phyloP scores from a whole-genome alignment of 1,140 invertebrate species.

The Habropoda laboriosa region DNA sequence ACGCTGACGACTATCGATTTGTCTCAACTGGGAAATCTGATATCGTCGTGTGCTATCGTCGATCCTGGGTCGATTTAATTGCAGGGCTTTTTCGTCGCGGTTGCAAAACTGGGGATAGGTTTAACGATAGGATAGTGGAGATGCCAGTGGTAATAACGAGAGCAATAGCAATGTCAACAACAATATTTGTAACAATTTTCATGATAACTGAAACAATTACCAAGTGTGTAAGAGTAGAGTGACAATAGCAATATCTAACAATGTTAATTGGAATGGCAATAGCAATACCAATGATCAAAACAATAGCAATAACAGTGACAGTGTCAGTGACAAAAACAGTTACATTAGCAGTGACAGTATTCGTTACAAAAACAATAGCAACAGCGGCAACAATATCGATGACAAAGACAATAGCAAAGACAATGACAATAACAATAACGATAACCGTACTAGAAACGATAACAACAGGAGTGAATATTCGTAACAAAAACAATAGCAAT shows the following conservation, averaged over 20 bases:
- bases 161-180: background rate
- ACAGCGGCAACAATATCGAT: too few species aligned
- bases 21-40: slow-evolving; percentile 9
- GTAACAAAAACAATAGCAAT: background rate
- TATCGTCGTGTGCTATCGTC: background rate
- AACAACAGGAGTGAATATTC: background rate
- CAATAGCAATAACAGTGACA: too few species aligned
- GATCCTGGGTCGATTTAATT: slow-evolving; percentile 21
- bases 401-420: background rate
- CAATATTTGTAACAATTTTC: too few species aligned
- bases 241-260: too few species aligned
- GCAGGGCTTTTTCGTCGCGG: background rate
- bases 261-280: background rate
- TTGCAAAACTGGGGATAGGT: background rate
- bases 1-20: slow-evolving; percentile 17
- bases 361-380: too few species aligned
- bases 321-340: too few species aligned
- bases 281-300: background rate
- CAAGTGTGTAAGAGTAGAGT: too few species aligned
- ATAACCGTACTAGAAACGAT: background rate
- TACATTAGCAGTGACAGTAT: too few species aligned
- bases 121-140: background rate
- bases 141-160: background rate
- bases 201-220: too few species aligned
- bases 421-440: background rate